Base-by-base conservation (phyloP, 2,113 vertebrate species). In the Muntiacus muntjak region DNA sequence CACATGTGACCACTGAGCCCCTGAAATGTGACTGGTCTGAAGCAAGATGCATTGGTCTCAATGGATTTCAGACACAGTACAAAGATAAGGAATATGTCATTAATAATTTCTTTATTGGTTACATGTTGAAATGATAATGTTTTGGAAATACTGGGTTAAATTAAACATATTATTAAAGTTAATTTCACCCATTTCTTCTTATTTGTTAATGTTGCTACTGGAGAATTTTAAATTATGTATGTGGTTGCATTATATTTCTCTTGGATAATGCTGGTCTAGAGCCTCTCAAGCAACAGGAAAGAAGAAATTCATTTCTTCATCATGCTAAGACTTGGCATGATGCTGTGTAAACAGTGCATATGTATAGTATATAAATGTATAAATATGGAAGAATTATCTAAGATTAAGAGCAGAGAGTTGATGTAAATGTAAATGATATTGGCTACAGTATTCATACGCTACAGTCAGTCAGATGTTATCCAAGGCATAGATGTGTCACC, bases 401-500 rank as follows among this genome's bases (percentile, higher is more conserved):
- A 93, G 97, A 97, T 91, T 90, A 94, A 91, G 91, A 96, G 89
- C 88, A 95, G 87, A 92, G 47, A 96, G 86, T 67, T 95, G 76
- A 86, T 90, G 57, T 10, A 92, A 94, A 93, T 96, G 85, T 93
- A 97, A 96, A 93, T 93, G 57, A 81, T 76, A 74, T 23, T 97
- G 93, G 93, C 91, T 94, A 91, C 54, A 78, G 33, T 85, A 92
- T 94, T 95, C 93, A 58, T 43, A 78, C 47, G 83, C 58, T 55
- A 79, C 28, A 92, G n/a, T 86, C 76, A 96, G 26, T 97, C 87
- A 95, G 74, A 87, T 95, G 57, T 91, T 92, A 92, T 62, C 55
- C 50, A 87, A 96, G 45, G 81, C 85, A 92, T 12, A 40, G 91
- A 87, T 92, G 91, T 95, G 91, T 95, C 28, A 79, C 91, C 94